Conservation (phyloP, 2,797 vertebrate genomes). For the Avahi laniger region DNA sequence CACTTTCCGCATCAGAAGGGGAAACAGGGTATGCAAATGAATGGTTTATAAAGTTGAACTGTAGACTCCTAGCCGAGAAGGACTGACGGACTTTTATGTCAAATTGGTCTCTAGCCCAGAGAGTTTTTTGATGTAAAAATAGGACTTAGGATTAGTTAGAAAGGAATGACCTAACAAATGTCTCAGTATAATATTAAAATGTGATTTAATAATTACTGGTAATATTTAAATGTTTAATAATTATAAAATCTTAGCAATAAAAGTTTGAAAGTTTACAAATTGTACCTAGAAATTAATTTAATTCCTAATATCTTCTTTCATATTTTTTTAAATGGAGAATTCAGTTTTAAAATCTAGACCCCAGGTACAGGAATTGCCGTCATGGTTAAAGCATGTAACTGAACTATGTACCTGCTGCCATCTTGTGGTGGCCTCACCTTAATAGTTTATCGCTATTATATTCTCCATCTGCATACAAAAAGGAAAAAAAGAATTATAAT, state of each 20-base stretch:
- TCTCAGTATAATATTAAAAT: conserved; percentile 1
- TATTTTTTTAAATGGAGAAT: background rate
- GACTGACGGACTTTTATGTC: background rate
- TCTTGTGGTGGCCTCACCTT: conserved; percentile 64
- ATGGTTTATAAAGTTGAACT: background rate
- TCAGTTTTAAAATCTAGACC: background rate
- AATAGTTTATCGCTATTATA: conserved; percentile 14
- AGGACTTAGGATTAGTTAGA: background rate
- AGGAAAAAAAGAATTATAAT: background rate
- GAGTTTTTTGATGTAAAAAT: background rate
- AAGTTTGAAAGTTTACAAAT: background rate
- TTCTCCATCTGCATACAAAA: conserved; percentile 20
- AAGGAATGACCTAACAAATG: background rate
- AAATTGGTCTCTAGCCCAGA: background rate
- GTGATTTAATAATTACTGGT: background rate
- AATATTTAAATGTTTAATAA: background rate
- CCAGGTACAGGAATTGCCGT: background rate
- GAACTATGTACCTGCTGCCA: conserved; percentile 63
- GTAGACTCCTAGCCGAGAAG: background rate
- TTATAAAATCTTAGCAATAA: background rate
- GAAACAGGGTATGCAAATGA: background rate
- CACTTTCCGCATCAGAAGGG: background rate
- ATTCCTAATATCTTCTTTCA: background rate
- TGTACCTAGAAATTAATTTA: background rate
- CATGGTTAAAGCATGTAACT: background rate